phyloP scores from a whole-genome alignment of 92 coral and sea anemone genomes.

The Galaxea fascicularis region DNA sequence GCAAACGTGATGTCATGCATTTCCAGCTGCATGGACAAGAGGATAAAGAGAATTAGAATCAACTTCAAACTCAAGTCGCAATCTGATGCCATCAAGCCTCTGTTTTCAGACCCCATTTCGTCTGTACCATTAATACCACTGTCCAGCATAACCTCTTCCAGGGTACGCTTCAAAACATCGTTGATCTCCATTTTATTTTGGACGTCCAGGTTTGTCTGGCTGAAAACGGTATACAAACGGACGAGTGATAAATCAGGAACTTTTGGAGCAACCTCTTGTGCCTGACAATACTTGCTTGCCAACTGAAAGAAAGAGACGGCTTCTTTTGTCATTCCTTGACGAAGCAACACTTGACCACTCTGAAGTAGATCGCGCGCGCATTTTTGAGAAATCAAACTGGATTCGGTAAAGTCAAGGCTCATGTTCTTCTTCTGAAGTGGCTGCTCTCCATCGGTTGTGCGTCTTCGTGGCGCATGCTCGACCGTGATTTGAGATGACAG shows the following conservation, averaged over 20 bases:
- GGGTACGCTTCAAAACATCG: not conserved
- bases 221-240: not conserved
- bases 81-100: not conserved
- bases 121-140: too few species aligned
- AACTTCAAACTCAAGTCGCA: not conserved
- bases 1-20: conserved; percentile 15
- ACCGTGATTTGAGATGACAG: not conserved
- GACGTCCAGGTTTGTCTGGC: not conserved
- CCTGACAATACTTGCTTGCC: not conserved
- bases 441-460: not conserved
- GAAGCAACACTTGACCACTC: not conserved
- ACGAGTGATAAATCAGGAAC: not conserved
- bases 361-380: not conserved
- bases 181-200: too few species aligned
- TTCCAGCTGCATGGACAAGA: conserved; percentile 1
- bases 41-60: not conserved
- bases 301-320: conserved; percentile 1
- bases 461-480: too few species aligned
- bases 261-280: not conserved
- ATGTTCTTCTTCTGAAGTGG: too few species aligned
- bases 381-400: not conserved
- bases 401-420: not conserved
- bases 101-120: not conserved
- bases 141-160: not conserved
- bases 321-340: conserved; percentile 7